These are phyloP conservation scores for Chaenocephalus aceratus DNA, from an alignment of 2,113 vertebrate species.

Conservation along the genomic window DNA sequence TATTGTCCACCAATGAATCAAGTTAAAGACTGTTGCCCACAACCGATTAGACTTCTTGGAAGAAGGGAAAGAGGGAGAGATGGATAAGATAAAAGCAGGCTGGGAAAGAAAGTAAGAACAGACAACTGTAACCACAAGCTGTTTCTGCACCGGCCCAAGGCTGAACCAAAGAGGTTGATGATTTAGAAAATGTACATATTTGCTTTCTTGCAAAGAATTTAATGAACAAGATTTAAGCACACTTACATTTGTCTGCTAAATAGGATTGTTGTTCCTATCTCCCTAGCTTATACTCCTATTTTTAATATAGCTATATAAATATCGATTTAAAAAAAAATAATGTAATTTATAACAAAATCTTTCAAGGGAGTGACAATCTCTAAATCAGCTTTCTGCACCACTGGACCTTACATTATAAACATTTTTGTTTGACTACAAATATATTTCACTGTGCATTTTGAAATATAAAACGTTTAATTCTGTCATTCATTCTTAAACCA, in stretches of 20 bases:
- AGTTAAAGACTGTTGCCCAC: conserved; percentile 4
- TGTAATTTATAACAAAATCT: not conserved
- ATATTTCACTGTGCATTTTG: too few species aligned
- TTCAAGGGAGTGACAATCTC: not conserved
- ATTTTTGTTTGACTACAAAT: too few species aligned
- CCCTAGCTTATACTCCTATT: not conserved
- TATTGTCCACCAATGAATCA: conserved; percentile 30
- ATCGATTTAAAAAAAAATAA: too few species aligned
- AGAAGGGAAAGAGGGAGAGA: conserved; percentile 6
- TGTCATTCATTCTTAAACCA: not conserved
- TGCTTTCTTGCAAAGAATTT: not conserved
- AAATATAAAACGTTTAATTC: too few species aligned
- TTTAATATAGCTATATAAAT: not conserved
- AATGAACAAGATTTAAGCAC: not conserved
- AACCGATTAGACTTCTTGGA: conserved; percentile 19
- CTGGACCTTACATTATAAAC: too few species aligned
- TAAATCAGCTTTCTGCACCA: not conserved
- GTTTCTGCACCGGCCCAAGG: not conserved
- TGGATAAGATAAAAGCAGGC: not conserved
- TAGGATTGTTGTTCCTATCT: not conserved
- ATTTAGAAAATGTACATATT: not conserved
- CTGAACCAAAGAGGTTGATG: not conserved
- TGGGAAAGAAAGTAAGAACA: not conserved
- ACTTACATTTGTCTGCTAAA: not conserved
- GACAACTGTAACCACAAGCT: not conserved